Evolutionary conservation across 2,797 vertebrate genomes (phyloP).

Genomic region (Xyrichtys novacula): DNA sequence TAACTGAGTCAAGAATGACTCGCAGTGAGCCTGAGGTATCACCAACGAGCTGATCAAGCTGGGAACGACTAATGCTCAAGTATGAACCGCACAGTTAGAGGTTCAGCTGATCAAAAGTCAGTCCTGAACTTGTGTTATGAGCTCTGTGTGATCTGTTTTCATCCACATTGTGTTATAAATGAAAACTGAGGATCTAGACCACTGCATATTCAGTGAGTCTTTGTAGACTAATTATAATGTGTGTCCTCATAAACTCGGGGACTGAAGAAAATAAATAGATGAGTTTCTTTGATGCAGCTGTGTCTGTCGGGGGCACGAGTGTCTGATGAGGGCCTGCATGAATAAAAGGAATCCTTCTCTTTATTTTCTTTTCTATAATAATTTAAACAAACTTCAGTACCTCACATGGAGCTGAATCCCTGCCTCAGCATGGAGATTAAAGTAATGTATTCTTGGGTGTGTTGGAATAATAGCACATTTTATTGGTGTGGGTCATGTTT

Average conservation of each 20-base stretch:
- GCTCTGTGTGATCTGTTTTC: background rate
- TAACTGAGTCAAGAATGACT: no score
- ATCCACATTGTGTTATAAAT: background rate
- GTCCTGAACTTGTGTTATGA: conserved; percentile 56
- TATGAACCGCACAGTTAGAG: conserved; percentile 21
- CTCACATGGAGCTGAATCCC: conserved; percentile 46
- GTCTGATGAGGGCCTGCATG: conserved; percentile 62
- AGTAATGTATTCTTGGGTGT: conserved; percentile 68
- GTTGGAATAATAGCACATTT: conserved; percentile 75
- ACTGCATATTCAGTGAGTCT: conserved; percentile 69
- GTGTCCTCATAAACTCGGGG: conserved; percentile 79
- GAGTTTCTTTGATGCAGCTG: conserved; percentile 80
- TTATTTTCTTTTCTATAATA: conserved; percentile 79
- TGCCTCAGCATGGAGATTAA: conserved; percentile 62
- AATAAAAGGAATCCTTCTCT: conserved; percentile 55
- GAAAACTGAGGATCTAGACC: background rate
- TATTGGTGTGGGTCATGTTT: conserved; percentile 76
- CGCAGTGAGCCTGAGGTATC: no score
- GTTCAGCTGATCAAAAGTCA: conserved; percentile 61
- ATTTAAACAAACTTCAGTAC: conserved; percentile 63
- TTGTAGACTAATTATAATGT: conserved; percentile 81
- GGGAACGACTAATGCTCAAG: no score
- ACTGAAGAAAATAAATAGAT: conserved; percentile 77
- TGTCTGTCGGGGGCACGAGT: conserved; percentile 55
- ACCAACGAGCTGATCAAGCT: no score